Base-by-base conservation (phyloP, 2,797 vertebrate genomes). In the Hippoglossus hippoglossus region DNA sequence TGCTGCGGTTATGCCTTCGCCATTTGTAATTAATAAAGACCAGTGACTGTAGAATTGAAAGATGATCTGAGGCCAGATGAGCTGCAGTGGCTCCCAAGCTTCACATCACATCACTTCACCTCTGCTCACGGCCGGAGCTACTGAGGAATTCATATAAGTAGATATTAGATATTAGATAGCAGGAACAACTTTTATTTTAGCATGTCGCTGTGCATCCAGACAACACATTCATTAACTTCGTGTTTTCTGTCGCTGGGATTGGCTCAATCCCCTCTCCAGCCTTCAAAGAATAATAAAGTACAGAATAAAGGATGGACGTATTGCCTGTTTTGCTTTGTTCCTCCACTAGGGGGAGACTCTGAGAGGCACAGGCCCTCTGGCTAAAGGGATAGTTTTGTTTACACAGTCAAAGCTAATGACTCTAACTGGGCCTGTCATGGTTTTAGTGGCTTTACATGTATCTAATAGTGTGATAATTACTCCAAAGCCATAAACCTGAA, bases 341-440 rank as follows among this genome's bases (percentile, higher is more conserved):
- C 16, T 80, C 90, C 88, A 90, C 89, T 73, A 24, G 88, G 50
- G 87, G 87, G 90, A 73, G 82, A 77, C 81, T 54, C 21, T 77
- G 80, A 85, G 66, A 13, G 24, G 60, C 26, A 65, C 56, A 60
- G 63, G 60, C 61, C 60, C 31, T 46, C 65, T 34, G 60, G 57
- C 65, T 72, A 1, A 53, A 60, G 36, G 55, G 49, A 71, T 77
- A 0, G 52, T 64, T 70, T 66, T 81, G 67, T 84, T 87, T 79
- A 58, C 78, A 59, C 74, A 65, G 63, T 79, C 55, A 67, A 72
- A 87, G 81, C 75, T 16, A 83, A 80, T 80, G 63, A 69, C 68
- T 83, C 81, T 55, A 83, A 74, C 57, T 65, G 31, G 44, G 60
- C 55, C 69, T 70, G 51, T 56, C 18, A 26, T 79, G 55, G 47